phyloP scores from a whole-genome alignment of 2,797 vertebrate species.

The Orestias chungarensis region DNA sequence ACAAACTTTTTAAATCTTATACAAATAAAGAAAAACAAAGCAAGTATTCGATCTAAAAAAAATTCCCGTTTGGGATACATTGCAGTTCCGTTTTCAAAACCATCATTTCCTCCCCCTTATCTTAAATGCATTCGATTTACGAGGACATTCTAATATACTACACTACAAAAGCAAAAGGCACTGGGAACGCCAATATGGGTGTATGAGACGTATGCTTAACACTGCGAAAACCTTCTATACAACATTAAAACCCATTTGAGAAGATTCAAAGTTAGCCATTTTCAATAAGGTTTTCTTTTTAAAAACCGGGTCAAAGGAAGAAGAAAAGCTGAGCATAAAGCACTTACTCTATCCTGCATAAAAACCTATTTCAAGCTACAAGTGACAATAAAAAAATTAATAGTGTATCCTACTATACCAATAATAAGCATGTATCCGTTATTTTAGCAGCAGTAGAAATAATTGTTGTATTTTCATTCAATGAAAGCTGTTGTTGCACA shows the following conservation, averaged over 20 bases:
- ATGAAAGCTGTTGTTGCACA: neutral
- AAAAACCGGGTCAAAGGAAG: neutral
- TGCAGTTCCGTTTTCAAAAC: neutral
- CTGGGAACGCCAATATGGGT: neutral
- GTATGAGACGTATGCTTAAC: neutral
- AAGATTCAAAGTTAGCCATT: neutral
- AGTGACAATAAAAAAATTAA: neutral
- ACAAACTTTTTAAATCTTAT: conserved; percentile 35
- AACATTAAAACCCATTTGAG: neutral
- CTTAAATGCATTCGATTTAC: neutral
- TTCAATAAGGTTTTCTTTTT: neutral
- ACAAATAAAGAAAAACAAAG: conserved; percentile 48
- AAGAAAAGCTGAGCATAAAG: too few species aligned
- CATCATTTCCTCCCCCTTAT: neutral
- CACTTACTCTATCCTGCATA: neutral
- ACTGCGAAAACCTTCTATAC: neutral
- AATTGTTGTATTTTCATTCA: neutral
- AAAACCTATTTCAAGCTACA: neutral
- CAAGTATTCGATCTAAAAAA: too few species aligned
- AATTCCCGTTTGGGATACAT: conserved; percentile 16
- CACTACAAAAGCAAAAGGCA: neutral
- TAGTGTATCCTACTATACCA: neutral
- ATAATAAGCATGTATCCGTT: neutral
- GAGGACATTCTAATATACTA: neutral
- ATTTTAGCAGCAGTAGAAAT: neutral